Percentiles rank a stretch among this genome's conserved stretches.
Conservation (phyloP, 2,888 invertebrate genomes). For the Lampropteryx suffumata region DNA sequence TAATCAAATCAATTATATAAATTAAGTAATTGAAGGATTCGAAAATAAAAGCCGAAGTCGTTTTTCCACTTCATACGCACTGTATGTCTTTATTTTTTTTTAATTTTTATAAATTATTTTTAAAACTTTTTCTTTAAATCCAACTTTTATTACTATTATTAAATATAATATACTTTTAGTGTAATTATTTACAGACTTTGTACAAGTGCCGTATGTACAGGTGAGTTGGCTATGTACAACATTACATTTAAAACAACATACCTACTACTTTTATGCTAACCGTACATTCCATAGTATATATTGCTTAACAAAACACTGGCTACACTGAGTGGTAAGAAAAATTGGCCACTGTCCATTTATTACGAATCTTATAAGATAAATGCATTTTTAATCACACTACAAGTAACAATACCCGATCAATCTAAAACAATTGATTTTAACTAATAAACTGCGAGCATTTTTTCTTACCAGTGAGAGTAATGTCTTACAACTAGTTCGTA, state of each 20-base stretch:
- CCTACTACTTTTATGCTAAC: conserved; percentile 35
- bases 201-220: conserved; percentile 71
- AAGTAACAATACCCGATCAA: conserved; percentile 23
- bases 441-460: conserved; percentile 12
- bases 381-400: conserved; percentile 34
- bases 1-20: too few relatives aligned
- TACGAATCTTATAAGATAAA: conserved; percentile 34
- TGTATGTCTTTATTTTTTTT: conserved; percentile 79
- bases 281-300: conserved; percentile 42
- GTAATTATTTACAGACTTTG: conserved; percentile 77
- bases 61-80: conserved; percentile 79
- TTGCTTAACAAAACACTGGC: conserved; percentile 46
- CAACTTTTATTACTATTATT: conserved; percentile 76
- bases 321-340: conserved; percentile 32
- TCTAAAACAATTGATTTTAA: conserved; percentile 15
- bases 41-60: conserved; percentile 65
- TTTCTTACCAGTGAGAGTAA: conserved; percentile 21
- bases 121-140: conserved; percentile 76
- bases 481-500: conserved; percentile 39
- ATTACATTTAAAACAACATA: conserved; percentile 27
- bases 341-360: conserved; percentile 26
- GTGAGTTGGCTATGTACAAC: conserved; percentile 39
- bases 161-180: conserved; percentile 71
- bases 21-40: too few relatives aligned
- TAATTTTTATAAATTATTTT: conserved; percentile 69